A percentile compares a stretch with the other conserved stretches of the same genome.
These are phyloP conservation scores for Yponomeuta cagnagella DNA, from an alignment of 2,888 invertebrate species.

Conservation along the genomic window DNA sequence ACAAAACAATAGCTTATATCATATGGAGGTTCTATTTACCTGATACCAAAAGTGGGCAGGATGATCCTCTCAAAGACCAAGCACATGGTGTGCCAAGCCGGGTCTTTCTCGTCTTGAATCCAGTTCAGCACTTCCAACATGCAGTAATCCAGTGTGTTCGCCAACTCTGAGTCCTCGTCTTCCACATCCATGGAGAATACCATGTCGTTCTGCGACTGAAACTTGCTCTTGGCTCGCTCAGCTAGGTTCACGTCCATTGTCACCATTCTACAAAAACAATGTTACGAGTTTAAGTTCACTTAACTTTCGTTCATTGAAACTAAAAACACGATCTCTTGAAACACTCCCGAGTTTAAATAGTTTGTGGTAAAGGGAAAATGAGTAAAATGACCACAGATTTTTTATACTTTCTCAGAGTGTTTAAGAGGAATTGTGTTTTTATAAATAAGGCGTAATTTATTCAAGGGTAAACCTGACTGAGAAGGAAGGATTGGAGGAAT, in stretches of 20 bases:
- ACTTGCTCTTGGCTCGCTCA: constrained; percentile 54
- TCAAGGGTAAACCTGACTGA: too few relatives aligned
- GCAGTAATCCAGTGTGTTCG: constrained; percentile 81
- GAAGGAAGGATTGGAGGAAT: too few relatives aligned
- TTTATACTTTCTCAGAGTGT: too few relatives aligned
- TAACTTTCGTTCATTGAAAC: too few relatives aligned
- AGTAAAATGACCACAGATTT: too few relatives aligned
- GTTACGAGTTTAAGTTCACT: too few relatives aligned
- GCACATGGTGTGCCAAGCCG: constrained; percentile 76
- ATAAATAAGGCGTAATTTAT: too few relatives aligned
- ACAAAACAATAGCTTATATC: too few relatives aligned
- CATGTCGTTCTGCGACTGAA: constrained; percentile 50
- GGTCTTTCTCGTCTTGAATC: constrained; percentile 78
- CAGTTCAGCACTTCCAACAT: constrained; percentile 84
- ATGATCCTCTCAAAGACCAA: constrained; percentile 86
- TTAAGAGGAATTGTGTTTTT: too few relatives aligned
- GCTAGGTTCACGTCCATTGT: constrained; percentile 84
- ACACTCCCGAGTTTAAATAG: too few relatives aligned
- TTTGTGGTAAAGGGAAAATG: too few relatives aligned
- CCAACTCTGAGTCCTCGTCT: constrained; percentile 60
- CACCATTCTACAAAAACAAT: constrained; percentile 76
- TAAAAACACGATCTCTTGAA: too few relatives aligned
- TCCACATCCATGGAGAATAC: constrained; percentile 77
- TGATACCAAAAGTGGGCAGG: constrained; percentile 87
- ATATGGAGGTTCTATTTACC: constrained; percentile 34